These are phyloP conservation scores for Lasioglossum leucozonium DNA, from an alignment of 2,888 invertebrate species.

Conservation along the genomic window DNA sequence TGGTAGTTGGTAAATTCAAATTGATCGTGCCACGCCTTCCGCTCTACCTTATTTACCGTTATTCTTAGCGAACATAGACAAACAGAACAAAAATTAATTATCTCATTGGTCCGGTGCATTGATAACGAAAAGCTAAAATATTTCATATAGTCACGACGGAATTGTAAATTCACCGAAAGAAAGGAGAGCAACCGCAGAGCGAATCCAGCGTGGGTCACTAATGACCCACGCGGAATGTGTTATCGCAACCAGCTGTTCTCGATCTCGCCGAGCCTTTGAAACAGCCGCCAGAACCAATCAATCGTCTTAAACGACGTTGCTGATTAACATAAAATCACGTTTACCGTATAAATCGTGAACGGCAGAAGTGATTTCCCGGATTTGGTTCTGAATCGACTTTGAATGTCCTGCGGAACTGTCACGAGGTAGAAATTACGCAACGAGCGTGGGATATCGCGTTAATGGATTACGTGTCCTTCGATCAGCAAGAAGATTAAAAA, in stretches of 20 bases:
- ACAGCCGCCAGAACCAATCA: not conserved
- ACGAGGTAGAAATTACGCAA: not conserved
- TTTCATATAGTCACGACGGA: too few species aligned
- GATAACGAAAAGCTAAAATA: too few species aligned
- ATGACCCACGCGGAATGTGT: not conserved
- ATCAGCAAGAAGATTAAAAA: not conserved
- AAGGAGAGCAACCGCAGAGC: not conserved
- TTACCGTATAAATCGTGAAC: not conserved
- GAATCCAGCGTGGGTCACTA: slow-evolving; percentile 6
- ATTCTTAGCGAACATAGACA: not conserved
- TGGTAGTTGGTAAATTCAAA: not conserved
- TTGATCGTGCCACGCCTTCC: not conserved
- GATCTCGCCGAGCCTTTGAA: not conserved
- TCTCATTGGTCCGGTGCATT: too few species aligned
- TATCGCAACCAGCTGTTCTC: not conserved
- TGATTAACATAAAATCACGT: not conserved
- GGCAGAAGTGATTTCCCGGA: not conserved
- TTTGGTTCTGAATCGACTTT: not conserved
- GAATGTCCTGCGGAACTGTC: not conserved
- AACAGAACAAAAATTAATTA: not conserved
- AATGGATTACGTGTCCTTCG: not conserved
- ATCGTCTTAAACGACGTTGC: not conserved
- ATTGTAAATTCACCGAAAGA: not conserved
- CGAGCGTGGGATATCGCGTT: not conserved
- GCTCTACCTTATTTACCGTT: not conserved